Evolutionary conservation across 2,113 vertebrate species (phyloP), one percentile per base, ranked within the genome.

Genomic region (Clupea harengus): DNA sequence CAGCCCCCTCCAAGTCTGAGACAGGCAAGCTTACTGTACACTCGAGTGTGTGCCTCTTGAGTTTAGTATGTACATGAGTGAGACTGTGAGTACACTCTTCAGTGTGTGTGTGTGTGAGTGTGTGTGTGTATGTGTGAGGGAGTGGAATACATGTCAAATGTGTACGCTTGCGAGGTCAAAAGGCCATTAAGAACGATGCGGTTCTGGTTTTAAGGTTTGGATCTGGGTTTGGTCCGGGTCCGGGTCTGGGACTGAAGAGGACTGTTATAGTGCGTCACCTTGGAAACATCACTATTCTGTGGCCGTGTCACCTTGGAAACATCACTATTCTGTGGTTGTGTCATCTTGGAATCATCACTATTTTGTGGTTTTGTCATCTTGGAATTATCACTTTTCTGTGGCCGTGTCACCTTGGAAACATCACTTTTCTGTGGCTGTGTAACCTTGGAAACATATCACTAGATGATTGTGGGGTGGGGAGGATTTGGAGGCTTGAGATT

Each of bases 21-120:
- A 75, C 52, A 81, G 82, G 54, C 85, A 84, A 81, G 67, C 85
- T 88, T 83, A 81, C 39, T 39, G 39, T 2, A 39, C 85, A 88
- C 86, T 32, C 0, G 25, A 39, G 72, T 78, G 72, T 75, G 67
- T 78, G 28, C 39, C 9, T 78, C 28, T 15, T 25, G 10, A 11
- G 10, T 13, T 15, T 28, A 13, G 72, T 78, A 17, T 39, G 25
- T 72, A 32, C 28, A 32, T 32, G 64, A 28, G 64, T 25, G n/a
- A 7, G 25, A 2, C 8, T 72, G 64, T 72, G 64, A 8, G 64
- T 28, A 13, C 11, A 87, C 84, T 85, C 86, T 81, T 81, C 45
- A 87, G 45, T 84, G 85, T 86, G 50, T 82, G 81, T 45, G 44
- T 85, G 85, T 84, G 45, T 78, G 80, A 47, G 44, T 84, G 86